Percentiles rank a stretch among this genome's conserved stretches.
These are phyloP conservation scores for Xenopus laevis DNA, from an alignment of 2,113 vertebrate species.

Conservation along the genomic window DNA sequence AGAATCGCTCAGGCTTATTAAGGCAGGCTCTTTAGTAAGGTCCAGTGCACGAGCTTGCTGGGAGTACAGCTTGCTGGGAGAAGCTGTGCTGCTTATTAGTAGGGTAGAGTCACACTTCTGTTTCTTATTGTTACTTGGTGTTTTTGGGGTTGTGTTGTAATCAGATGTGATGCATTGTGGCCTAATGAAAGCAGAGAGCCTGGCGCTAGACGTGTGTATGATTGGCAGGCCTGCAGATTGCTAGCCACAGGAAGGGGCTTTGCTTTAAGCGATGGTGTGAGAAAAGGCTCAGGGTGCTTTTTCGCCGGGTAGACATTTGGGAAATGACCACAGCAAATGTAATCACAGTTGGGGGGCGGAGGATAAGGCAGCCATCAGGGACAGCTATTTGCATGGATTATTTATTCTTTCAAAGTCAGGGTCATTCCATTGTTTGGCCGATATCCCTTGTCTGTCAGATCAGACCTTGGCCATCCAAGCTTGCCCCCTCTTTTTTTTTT, in stretches of 20 bases:
- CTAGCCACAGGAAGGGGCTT: slow-evolving; percentile 62
- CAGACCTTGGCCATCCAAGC: slow-evolving; percentile 35
- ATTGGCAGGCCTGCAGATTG: slow-evolving; percentile 58
- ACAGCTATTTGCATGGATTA: slow-evolving; percentile 69
- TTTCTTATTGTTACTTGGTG: slow-evolving; percentile 15
- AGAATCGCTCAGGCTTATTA: slow-evolving; percentile 65
- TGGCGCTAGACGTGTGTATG: slow-evolving; percentile 51
- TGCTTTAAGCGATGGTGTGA: slow-evolving; percentile 49
- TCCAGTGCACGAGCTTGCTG: slow-evolving; percentile 20
- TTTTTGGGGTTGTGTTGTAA: slow-evolving; percentile 43
- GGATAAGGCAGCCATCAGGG: slow-evolving; percentile 44
- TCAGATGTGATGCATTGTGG: slow-evolving; percentile 48
- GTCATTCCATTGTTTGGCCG: slow-evolving; percentile 65
- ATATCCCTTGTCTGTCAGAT: slow-evolving; percentile 51
- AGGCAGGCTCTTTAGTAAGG: slow-evolving; percentile 48
- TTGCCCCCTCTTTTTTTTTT: slow-evolving; percentile 36
- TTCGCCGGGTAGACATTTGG: slow-evolving; percentile 61
- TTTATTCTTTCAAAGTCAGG: slow-evolving; percentile 72
- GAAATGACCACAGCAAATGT: slow-evolving; percentile 73
- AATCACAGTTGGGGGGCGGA: slow-evolving; percentile 60
- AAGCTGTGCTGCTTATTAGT: slow-evolving; percentile 51
- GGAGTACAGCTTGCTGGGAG: slow-evolving; percentile 7
- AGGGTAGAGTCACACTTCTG: slow-evolving; percentile 49
- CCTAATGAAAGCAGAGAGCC: slow-evolving; percentile 56
- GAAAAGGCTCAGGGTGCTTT: slow-evolving; percentile 54